Percentiles rank a stretch among this genome's conserved stretches.
Conservation (phyloP, 2,113 vertebrate genomes). For the Elachura formosa region DNA sequence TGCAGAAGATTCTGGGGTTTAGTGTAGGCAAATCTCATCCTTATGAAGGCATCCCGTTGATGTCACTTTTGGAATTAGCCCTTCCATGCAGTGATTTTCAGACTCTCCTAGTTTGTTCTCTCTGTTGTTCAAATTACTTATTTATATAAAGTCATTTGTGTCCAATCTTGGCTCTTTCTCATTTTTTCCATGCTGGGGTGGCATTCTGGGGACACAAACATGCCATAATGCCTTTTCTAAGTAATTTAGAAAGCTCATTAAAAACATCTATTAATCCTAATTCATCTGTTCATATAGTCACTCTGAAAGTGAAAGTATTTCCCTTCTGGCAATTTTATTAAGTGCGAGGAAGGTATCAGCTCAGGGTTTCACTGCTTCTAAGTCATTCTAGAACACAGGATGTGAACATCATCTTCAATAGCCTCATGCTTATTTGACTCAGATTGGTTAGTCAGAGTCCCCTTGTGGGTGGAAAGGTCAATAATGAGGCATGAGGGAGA, state of each 20-base stretch:
- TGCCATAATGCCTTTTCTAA: background rate
- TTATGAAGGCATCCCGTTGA: background rate
- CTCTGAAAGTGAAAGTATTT: conserved; percentile 33
- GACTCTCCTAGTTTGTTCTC: conserved; percentile 33
- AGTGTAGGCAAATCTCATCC: background rate
- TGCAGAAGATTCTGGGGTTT: background rate
- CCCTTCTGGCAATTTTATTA: conserved; percentile 25
- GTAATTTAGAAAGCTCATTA: background rate
- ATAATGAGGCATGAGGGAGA: background rate
- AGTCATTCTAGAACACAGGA: background rate
- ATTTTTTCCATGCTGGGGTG: background rate
- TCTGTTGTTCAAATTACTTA: conserved; percentile 4
- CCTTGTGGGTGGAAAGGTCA: background rate
- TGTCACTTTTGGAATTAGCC: conserved; percentile 1
- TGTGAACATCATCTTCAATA: background rate
- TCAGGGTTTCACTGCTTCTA: background rate
- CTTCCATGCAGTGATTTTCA: conserved; percentile 21
- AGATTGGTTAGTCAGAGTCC: background rate
- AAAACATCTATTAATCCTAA: conserved; percentile 28
- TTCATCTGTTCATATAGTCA: conserved; percentile 26
- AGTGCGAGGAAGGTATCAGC: background rate
- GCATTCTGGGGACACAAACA: background rate
- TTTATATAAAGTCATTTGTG: background rate
- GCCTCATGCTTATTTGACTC: background rate
- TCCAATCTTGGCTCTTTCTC: background rate